These are phyloP conservation scores for Chaitophorus viminalis DNA, from an alignment of 2,888 invertebrate species.

Conservation along the genomic window DNA sequence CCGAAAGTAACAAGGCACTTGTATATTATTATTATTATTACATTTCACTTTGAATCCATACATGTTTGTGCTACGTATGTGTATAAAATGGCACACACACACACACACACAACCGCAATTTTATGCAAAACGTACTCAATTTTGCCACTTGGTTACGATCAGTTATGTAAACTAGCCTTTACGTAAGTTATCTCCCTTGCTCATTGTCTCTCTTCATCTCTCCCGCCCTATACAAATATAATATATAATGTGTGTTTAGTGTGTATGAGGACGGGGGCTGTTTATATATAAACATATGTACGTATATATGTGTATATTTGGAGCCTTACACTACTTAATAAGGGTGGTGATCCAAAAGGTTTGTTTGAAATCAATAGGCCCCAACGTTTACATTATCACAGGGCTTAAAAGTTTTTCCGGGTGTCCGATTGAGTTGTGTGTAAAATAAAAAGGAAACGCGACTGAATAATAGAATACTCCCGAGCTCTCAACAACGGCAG, in stretches of 20 bases:
- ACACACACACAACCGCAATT: not conserved
- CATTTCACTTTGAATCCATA: not conserved
- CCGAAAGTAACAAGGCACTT: not conserved
- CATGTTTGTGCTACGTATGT: not conserved
- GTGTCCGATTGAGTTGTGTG: constrained; percentile 32
- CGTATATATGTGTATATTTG: no score
- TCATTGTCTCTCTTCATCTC: no score
- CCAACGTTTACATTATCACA: constrained; percentile 8
- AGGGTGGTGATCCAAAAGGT: not conserved
- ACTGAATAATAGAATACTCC: no score
- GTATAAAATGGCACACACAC: not conserved
- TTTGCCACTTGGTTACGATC: constrained; percentile 28
- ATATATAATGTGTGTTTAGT: no score
- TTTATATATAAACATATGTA: no score
- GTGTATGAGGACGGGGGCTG: no score
- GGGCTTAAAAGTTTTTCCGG: constrained; percentile 34
- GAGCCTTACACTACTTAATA: not conserved
- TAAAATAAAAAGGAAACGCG: not conserved
- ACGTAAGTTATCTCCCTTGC: not conserved
- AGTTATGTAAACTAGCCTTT: not conserved
- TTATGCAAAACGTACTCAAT: not conserved
- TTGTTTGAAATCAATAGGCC: not conserved
- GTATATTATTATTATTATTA: not conserved
- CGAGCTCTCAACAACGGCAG: no score
- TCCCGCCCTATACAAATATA: no score